These are phyloP conservation scores for Euproctis similis DNA, from an alignment of 2,888 invertebrate genomes.

Conservation along the genomic window DNA sequence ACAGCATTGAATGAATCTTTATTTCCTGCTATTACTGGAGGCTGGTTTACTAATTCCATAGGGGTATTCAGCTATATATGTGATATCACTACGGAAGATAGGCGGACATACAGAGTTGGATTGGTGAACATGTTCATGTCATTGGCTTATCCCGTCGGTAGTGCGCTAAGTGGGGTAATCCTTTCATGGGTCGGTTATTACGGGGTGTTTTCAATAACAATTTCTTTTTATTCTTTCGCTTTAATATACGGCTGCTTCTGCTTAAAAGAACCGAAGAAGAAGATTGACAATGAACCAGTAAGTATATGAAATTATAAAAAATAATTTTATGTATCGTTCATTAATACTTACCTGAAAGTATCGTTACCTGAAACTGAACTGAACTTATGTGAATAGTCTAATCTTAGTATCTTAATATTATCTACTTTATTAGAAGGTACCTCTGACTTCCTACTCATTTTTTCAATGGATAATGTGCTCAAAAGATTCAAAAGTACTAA, in stretches of 20 bases:
- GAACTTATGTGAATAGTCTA: too few relatives aligned
- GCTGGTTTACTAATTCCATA: conserved; percentile 46
- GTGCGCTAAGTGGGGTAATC: neutral
- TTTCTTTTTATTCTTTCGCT: conserved; percentile 80
- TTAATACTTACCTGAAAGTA: too few relatives aligned
- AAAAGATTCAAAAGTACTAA: too few relatives aligned
- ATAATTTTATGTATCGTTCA: too few relatives aligned
- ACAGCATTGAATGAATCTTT: conserved; percentile 40
- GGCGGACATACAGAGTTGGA: neutral
- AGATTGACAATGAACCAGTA: conserved; percentile 22
- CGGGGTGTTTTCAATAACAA: conserved; percentile 6
- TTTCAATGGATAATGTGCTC: too few relatives aligned
- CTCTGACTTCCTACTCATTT: too few relatives aligned
- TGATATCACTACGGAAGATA: conserved; percentile 48
- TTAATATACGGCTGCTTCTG: conserved; percentile 82
- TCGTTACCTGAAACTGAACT: too few relatives aligned
- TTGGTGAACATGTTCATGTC: neutral
- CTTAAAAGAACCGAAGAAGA: conserved; percentile 78
- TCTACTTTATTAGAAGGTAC: too few relatives aligned
- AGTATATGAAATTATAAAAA: too few relatives aligned
- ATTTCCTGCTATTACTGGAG: conserved; percentile 45
- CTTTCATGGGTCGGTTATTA: neutral
- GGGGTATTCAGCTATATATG: conserved; percentile 64
- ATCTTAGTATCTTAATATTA: too few relatives aligned
- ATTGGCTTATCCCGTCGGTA: neutral